Evolutionary conservation across 37 sponge, comb jelly and placozoan species (phyloP).

Genomic region (Halisarca cf. caerulea): DNA sequence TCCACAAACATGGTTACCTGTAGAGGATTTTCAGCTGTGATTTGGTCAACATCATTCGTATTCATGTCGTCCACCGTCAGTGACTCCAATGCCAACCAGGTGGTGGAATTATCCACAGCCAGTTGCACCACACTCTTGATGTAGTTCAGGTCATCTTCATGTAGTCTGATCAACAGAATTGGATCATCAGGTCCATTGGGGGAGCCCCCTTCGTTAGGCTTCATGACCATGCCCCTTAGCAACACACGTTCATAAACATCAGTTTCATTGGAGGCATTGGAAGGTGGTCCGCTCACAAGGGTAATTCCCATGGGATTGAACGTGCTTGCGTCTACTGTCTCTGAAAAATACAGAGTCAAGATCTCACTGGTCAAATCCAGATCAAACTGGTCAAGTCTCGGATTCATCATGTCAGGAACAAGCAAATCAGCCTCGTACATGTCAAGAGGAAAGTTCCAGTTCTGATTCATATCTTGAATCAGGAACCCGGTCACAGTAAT

Average conservation of each 20-base stretch:
- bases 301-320: slow-evolving; percentile 56
- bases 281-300: background rate
- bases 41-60: slow-evolving; percentile 43
- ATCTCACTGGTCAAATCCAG: slow-evolving; percentile 70
- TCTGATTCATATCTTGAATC: slow-evolving; percentile 81
- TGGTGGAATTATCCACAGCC: slow-evolving; percentile 50
- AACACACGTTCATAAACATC: slow-evolving; percentile 34
- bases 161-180: slow-evolving; percentile 51
- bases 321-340: slow-evolving; percentile 76
- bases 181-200: slow-evolving; percentile 61
- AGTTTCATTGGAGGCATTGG: background rate
- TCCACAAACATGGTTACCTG: slow-evolving; percentile 31
- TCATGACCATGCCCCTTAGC: slow-evolving; percentile 43
- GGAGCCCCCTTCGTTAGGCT: slow-evolving; percentile 47
- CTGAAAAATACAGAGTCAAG: slow-evolving; percentile 75
- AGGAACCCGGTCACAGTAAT: slow-evolving; percentile 54
- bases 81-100: slow-evolving; percentile 56
- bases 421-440: slow-evolving; percentile 35
- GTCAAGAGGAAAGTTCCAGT: slow-evolving; percentile 43
- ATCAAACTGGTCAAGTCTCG: slow-evolving; percentile 54
- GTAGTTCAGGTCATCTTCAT: slow-evolving; percentile 67
- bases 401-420: slow-evolving; percentile 51
- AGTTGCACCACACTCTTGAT: slow-evolving; percentile 65
- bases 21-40: background rate
- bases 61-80: slow-evolving; percentile 76